Evolutionary conservation across 2,888 invertebrate species (phyloP).

Genomic region (Drosophila nr. perissopoda): DNA sequence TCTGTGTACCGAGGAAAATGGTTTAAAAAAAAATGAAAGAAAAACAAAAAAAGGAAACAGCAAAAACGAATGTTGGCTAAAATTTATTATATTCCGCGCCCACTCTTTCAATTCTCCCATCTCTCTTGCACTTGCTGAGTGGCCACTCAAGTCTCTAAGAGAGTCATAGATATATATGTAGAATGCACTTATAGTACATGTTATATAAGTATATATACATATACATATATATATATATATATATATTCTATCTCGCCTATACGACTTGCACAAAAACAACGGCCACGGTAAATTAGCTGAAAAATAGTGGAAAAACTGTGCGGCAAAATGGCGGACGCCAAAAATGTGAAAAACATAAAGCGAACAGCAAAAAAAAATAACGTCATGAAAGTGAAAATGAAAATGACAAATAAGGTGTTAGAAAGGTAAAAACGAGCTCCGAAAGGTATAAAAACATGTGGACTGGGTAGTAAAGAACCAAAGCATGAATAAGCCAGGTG

Average conservation of each 20-base stretch:
- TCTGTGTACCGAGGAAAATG: constrained; percentile 46
- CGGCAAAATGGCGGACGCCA: constrained; percentile 75
- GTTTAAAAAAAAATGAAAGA: constrained; percentile 10
- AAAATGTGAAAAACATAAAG: constrained; percentile 56
- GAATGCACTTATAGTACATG: constrained; percentile 17
- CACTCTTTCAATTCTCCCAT: constrained; percentile 32
- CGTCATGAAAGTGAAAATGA: constrained; percentile 45
- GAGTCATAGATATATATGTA: constrained; percentile 64
- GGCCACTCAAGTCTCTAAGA: constrained; percentile 57
- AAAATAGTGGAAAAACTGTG: constrained; percentile 72
- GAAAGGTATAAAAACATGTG: constrained; percentile 37
- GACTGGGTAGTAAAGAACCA: constrained; percentile 4
- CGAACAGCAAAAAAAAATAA: constrained; percentile 40
- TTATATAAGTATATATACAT: constrained; percentile 4
- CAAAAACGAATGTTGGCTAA: constrained; percentile 68
- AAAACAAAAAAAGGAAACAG: constrained; percentile 60
- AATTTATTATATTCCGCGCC: constrained; percentile 73
- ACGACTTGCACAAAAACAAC: constrained; percentile 65
- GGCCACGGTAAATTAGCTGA: constrained; percentile 74
- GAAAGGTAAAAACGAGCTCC: constrained; percentile 48
- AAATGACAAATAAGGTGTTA: constrained; percentile 52
- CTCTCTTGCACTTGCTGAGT: constrained; percentile 32
- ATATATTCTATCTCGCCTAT: neutral
- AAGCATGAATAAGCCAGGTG: constrained; percentile 54
- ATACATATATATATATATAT: constrained; percentile 2